phyloP scores from a whole-genome alignment of 2,797 vertebrate species.

The Eospalax fontanierii region DNA sequence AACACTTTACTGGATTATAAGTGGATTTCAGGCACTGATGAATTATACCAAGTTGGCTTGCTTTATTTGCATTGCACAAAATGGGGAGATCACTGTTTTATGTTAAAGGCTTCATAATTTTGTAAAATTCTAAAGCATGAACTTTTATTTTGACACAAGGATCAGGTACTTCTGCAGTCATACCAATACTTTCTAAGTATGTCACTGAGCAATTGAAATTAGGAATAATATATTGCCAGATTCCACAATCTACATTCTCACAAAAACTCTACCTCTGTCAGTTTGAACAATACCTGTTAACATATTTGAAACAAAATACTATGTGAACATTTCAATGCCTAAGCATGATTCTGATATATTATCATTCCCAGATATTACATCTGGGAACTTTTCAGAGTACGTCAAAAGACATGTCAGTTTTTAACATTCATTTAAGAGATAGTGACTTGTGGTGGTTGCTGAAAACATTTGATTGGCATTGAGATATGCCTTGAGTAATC shows the following conservation, averaged over 20 bases:
- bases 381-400: background rate
- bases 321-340: constrained; percentile 19
- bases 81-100: background rate
- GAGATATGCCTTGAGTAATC: background rate
- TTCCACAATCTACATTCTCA: background rate
- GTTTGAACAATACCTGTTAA: constrained; percentile 71
- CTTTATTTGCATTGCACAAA: constrained; percentile 67
- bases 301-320: constrained; percentile 42
- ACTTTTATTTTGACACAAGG: constrained; percentile 74
- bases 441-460: background rate
- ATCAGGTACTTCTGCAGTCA: background rate
- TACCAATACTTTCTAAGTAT: background rate
- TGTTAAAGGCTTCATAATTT: constrained; percentile 36
- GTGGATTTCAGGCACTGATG: constrained; percentile 57
- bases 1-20: constrained; percentile 37
- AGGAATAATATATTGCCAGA: constrained; percentile 20
- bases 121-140: constrained; percentile 49
- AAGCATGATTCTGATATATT: constrained; percentile 19
- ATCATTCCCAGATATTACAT: background rate
- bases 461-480: background rate
- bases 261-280: background rate
- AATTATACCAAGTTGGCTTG: constrained; percentile 40
- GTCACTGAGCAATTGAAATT: constrained; percentile 62
- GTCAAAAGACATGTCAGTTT: constrained; percentile 33
- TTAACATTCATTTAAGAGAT: background rate